Evolutionary conservation across 2,113 vertebrate genomes (phyloP).

Genomic region (Tautogolabrus adspersus): DNA sequence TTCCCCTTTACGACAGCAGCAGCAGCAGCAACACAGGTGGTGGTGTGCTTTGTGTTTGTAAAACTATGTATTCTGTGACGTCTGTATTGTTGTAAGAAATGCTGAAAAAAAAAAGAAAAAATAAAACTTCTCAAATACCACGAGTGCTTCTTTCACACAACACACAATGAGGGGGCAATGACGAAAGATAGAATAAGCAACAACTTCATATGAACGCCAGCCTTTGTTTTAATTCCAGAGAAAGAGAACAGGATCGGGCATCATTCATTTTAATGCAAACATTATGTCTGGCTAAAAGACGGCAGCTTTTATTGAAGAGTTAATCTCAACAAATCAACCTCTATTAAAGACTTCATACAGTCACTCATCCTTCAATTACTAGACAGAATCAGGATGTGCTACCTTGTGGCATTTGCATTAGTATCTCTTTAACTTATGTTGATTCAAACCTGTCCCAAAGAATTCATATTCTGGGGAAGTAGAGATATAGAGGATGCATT

Average conservation of each 20-base stretch:
- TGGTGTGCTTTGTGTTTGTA: slow-evolving; percentile 87
- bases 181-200: background rate
- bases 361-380: no score
- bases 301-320: no score
- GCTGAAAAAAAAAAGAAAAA: slow-evolving; percentile 74
- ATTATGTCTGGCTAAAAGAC: no score
- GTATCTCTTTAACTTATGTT: background rate
- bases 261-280: no score
- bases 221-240: no score
- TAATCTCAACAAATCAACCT: no score
- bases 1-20: slow-evolving; percentile 64
- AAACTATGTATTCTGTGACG: slow-evolving; percentile 88
- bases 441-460: background rate
- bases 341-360: no score
- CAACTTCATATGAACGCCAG: no score
- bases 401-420: background rate
- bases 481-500: no score
- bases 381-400: no score
- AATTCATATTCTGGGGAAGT: no score
- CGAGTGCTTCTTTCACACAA: slow-evolving; percentile 58
- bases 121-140: slow-evolving; percentile 78
- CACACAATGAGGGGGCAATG: slow-evolving; percentile 30
- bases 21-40: slow-evolving; percentile 79
- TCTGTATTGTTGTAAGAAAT: slow-evolving; percentile 88
- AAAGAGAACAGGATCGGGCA: no score